A percentile compares a stretch with the other conserved stretches of the same genome.
Evolutionary conservation across 2,797 vertebrate species (phyloP).

Genomic region (Poecilia wingei): DNA sequence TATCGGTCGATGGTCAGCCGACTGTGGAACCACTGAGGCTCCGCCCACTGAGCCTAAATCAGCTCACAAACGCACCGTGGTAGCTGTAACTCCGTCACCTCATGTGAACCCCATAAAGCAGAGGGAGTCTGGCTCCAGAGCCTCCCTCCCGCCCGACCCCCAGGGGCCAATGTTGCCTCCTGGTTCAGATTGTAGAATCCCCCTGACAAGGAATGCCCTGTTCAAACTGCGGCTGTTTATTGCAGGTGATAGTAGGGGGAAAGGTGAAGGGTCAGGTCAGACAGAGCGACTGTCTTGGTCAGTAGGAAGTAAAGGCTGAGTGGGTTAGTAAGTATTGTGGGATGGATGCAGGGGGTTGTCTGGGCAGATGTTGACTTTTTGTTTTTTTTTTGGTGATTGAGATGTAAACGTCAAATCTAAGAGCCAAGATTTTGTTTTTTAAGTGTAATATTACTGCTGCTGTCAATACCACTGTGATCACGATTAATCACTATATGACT

Average conservation of each 20-base stretch:
- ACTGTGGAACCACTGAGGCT: slow-evolving; percentile 65
- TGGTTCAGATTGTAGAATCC: slow-evolving; percentile 65
- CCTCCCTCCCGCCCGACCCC: not conserved
- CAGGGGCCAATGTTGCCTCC: slow-evolving; percentile 45
- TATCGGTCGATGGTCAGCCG: slow-evolving; percentile 66
- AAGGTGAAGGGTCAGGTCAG: slow-evolving; percentile 64
- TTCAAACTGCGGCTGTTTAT: slow-evolving; percentile 70
- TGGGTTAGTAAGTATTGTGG: slow-evolving; percentile 46
- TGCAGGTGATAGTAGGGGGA: slow-evolving; percentile 71
- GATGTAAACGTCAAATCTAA: not conserved
- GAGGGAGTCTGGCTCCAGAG: slow-evolving; percentile 52
- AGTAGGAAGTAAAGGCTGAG: slow-evolving; percentile 55
- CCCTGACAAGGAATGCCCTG: slow-evolving; percentile 69
- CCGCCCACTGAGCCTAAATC: slow-evolving; percentile 57
- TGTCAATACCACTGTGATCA: too few relatives aligned
- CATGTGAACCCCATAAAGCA: slow-evolving; percentile 72
- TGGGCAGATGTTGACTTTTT: slow-evolving; percentile 8
- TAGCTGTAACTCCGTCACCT: slow-evolving; percentile 31
- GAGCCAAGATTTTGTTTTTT: not conserved
- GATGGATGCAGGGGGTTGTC: slow-evolving; percentile 40
- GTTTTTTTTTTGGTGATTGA: not conserved
- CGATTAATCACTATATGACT: too few relatives aligned
- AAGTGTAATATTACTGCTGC: not conserved
- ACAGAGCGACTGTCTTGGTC: slow-evolving; percentile 48
- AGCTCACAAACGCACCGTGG: slow-evolving; percentile 8